Base-by-base conservation (phyloP, 2,888 invertebrate species). In the Hypselothyrea guttata region DNA sequence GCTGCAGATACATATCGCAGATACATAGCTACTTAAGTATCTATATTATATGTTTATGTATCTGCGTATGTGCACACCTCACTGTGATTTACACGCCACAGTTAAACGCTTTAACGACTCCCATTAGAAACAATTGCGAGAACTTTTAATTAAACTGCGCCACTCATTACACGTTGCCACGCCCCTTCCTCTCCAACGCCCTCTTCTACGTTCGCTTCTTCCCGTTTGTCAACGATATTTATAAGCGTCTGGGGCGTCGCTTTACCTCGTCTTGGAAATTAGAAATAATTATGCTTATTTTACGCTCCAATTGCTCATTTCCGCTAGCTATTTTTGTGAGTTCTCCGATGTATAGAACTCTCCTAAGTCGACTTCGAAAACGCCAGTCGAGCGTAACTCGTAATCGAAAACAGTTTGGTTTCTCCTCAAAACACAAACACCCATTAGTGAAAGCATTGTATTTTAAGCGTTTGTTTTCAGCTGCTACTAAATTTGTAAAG, bases 251-350 rank as follows among this genome's bases (percentile, higher is more conserved):
- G 9, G 72, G 28, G 54, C 60, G 42, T 30, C 51, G 44, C 34
- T 12, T 12, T 12, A 11, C 56, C 45, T 57, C 52, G 53, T 48
- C 56, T 63, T 31, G 45, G 49, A 54, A 79, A 70, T 79, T 65
- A 48, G 47, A 59, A 51, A 69, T 66, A 76, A 76, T 82, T 82
- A 75, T 64, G 53, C 52, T 63, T 75, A 51, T 59, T 74, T 85
- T 62, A 83, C 84, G 85, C 85, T 85, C 85, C 78, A 85, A 85
- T 79, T 79, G 85, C 48, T 72, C 69, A 78, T 73, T 85, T 79
- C 79, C 85, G 79, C 30, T 69, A 44, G 47, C 52, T 60, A 52
- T 69, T 56, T 69, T 53, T 65, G 49, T 40, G 27, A 37, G 31
- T 22, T 34, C 15, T 34, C 16, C 31, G 55, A 62, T 22, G 22